Percentiles rank a stretch among this genome's conserved stretches.
These are phyloP conservation scores for Leptinotarsa rubiginosa DNA, from an alignment of 2,888 invertebrate species.

Conservation along the genomic window DNA sequence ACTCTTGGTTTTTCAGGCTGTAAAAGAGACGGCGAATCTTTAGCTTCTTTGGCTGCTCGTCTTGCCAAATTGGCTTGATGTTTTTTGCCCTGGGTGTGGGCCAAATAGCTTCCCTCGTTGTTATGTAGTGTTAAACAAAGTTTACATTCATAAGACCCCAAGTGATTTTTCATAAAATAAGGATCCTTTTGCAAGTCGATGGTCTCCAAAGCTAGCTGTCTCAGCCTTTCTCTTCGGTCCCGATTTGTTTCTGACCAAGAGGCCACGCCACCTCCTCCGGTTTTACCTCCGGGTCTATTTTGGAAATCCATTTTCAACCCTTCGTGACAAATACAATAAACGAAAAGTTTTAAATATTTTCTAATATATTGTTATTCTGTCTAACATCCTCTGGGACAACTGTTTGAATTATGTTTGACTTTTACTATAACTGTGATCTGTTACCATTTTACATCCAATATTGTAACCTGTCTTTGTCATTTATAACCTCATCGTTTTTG, in stretches of 20 bases:
- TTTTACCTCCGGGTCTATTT: conserved; percentile 98
- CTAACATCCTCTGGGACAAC: no score
- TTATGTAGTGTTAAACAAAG: conserved; percentile 98
- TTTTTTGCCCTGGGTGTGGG: conserved; percentile 96
- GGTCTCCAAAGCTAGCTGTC: conserved; percentile 96
- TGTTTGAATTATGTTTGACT: no score
- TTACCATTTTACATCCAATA: no score
- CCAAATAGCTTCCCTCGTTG: conserved; percentile 98
- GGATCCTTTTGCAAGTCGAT: conserved; percentile 99
- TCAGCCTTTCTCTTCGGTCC: conserved; percentile 93
- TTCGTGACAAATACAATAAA: no score
- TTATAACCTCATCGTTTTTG: no score
- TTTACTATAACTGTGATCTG: no score
- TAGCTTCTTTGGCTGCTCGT: conserved; percentile 98
- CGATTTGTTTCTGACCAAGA: conserved; percentile 99
- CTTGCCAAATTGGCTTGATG: conserved; percentile 99
- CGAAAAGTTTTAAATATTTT: no score
- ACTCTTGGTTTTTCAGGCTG: conserved; percentile 96
- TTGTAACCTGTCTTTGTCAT: no score
- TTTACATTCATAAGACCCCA: conserved; percentile 97
- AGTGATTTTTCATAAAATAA: conserved; percentile 99
- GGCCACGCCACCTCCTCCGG: conserved; percentile 98
- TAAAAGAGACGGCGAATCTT: conserved; percentile 93
- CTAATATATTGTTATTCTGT: no score
- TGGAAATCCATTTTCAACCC: conserved; percentile 94